Evolutionary conservation across 2,797 vertebrate genomes (phyloP), one percentile per base, ranked within the genome.

Genomic region (Simalia tracyae): DNA sequence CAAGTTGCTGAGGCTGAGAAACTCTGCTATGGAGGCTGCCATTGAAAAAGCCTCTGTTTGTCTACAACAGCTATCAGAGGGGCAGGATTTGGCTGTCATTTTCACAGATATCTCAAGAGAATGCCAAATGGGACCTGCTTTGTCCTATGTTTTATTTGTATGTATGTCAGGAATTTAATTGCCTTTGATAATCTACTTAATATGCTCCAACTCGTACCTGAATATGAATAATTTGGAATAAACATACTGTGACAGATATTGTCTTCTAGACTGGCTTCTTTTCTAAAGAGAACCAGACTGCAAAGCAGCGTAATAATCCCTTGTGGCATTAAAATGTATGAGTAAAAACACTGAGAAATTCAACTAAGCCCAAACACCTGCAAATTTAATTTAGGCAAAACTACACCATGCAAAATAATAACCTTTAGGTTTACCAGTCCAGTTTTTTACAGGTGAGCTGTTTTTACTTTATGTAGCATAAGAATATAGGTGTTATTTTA

Each of bases 321-420:
- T 90, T 91, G 14, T 92, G 86, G 68, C 54, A 31, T 91, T 93
- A 22, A 31, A 0, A 4, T 12, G 26, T 92, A 5, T 88, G 72
- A 90, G 61, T 92, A 84, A 64, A 81, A 93, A 94, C 11, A 26
- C 54, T 89, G 88, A 90, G 76, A 93, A 91, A 61, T 91, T 54
- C 26, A 63, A 63, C 24, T 66, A 4, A 42, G 11, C 72, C 88
- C 56, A 66, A 87, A 56, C 59, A 90, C 66, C 66, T 92, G 84
- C 88, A 91, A 56, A 10, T 10, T n/a, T 11, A 60, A 46, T 14
- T 57, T 66, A 92, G 50, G 5, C 4, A 28, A 91, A 72, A 87
- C 12, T 57, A 14, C 86, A n/a, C 85, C 85, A 88, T 93, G 61
- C 46, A 50, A 68, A 92, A 92, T 90, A 93, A 0, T 90, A 61